Evolutionary conservation across 2,113 vertebrate species (phyloP).

Genomic region (Pteropus alecto): DNA sequence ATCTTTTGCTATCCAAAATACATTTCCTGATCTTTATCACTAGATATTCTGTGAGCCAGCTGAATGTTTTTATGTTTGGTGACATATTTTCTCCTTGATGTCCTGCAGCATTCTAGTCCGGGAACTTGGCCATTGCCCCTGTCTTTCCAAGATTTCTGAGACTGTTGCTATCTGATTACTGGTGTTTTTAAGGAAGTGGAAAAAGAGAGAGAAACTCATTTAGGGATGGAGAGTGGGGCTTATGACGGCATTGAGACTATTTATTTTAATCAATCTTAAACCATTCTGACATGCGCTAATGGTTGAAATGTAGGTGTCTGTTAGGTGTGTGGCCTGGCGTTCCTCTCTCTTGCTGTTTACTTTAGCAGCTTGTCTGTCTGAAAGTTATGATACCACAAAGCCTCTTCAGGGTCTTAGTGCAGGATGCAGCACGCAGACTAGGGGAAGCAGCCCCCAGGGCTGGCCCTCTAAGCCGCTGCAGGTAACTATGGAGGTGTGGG

Average conservation of each 20-base stretch:
- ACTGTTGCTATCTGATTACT: neutral
- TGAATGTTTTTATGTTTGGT: neutral
- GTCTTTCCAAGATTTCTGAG: constrained; percentile 53
- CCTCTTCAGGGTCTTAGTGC: constrained; percentile 74
- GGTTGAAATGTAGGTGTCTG: constrained; percentile 81
- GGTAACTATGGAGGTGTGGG: constrained; percentile 53
- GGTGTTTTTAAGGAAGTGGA: constrained; percentile 38
- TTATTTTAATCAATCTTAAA: constrained; percentile 84
- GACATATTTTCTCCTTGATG: neutral
- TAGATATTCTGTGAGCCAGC: neutral
- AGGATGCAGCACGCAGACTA: constrained; percentile 80
- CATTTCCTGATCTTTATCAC: neutral
- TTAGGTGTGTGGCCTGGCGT: constrained; percentile 85
- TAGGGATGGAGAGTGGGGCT: constrained; percentile 49
- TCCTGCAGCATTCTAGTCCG: neutral
- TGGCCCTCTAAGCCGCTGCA: constrained; percentile 71
- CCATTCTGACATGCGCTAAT: constrained; percentile 83
- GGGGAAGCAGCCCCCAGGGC: constrained; percentile 69
- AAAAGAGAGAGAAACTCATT: constrained; percentile 54
- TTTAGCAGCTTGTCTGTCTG: constrained; percentile 85
- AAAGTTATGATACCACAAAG: constrained; percentile 79
- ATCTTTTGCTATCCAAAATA: neutral
- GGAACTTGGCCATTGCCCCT: neutral
- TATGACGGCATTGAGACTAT: constrained; percentile 69
- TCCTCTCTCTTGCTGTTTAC: constrained; percentile 80